Percentiles rank a stretch among this genome's conserved stretches.
These are phyloP conservation scores for Muricea muricata DNA, from an alignment of 92 coral and sea anemone species.

Conservation along the genomic window DNA sequence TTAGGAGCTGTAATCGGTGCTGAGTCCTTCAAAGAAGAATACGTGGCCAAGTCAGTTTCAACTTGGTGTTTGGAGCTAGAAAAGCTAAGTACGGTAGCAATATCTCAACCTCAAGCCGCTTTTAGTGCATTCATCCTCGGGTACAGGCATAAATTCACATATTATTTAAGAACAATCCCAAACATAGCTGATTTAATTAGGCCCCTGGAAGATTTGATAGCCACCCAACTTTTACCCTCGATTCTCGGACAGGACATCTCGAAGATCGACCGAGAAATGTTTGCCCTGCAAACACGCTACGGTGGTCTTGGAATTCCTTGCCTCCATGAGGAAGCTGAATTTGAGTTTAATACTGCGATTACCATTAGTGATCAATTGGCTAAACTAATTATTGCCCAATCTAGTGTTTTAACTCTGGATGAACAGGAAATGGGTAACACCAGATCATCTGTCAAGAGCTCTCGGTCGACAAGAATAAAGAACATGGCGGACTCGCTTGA, in stretches of 20 bases:
- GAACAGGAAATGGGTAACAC: not conserved
- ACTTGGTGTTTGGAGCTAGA: not conserved
- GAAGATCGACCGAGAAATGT: not conserved
- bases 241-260: slow-evolving; percentile 9
- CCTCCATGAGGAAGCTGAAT: not conserved
- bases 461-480: not conserved
- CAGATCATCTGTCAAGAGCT: not conserved
- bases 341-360: not conserved
- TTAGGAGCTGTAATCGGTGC: not conserved
- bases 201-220: not conserved
- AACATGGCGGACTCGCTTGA: not conserved
- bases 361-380: not conserved
- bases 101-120: slow-evolving; percentile 20
- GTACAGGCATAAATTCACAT: slow-evolving; percentile 28
- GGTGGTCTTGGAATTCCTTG: slow-evolving; percentile 9
- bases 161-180: not conserved
- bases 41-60: not conserved
- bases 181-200: not conserved
- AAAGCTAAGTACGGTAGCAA: not conserved
- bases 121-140: not conserved
- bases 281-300: slow-evolving; percentile 9
- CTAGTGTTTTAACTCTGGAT: not conserved
- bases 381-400: not conserved
- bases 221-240: not conserved
- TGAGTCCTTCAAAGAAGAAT: not conserved